These are phyloP conservation scores for Yponomeuta cagnagella DNA, from an alignment of 2,888 invertebrate genomes.

Conservation along the genomic window DNA sequence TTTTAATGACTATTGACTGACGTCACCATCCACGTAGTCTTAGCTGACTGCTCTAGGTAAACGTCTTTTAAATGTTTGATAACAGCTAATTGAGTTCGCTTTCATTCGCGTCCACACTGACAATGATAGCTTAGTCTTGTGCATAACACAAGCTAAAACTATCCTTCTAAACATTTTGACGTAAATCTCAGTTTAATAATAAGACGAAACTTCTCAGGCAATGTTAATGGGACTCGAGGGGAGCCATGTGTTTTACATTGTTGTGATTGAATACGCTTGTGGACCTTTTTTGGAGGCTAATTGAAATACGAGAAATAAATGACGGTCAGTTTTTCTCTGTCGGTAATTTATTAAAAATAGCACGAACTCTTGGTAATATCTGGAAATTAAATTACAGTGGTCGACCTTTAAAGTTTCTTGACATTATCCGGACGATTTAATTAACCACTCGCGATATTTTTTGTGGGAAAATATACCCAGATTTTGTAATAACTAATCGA, in stretches of 20 bases:
- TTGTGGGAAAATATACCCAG: slow-evolving; percentile 35
- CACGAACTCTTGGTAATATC: not conserved
- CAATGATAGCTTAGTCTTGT: too few species aligned
- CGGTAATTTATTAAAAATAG: not conserved
- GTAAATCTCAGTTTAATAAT: not conserved
- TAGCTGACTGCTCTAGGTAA: too few species aligned
- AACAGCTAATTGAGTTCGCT: too few species aligned
- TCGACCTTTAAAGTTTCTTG: slow-evolving; percentile 45
- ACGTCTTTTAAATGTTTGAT: too few species aligned
- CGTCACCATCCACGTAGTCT: too few species aligned
- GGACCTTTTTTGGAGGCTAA: not conserved
- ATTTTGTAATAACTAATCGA: slow-evolving; percentile 38
- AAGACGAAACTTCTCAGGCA: not conserved
- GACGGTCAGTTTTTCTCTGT: too few species aligned
- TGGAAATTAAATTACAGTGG: not conserved
- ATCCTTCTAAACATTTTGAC: not conserved
- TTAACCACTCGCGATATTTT: not conserved
- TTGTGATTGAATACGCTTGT: not conserved
- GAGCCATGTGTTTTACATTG: not conserved
- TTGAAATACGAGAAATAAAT: not conserved
- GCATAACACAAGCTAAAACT: not conserved
- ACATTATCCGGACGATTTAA: slow-evolving; percentile 38
- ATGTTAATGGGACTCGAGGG: not conserved
- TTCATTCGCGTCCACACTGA: too few species aligned
- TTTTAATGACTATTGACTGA: too few species aligned